phyloP scores from a whole-genome alignment of 2,888 invertebrate species.

The Euclidia mi region DNA sequence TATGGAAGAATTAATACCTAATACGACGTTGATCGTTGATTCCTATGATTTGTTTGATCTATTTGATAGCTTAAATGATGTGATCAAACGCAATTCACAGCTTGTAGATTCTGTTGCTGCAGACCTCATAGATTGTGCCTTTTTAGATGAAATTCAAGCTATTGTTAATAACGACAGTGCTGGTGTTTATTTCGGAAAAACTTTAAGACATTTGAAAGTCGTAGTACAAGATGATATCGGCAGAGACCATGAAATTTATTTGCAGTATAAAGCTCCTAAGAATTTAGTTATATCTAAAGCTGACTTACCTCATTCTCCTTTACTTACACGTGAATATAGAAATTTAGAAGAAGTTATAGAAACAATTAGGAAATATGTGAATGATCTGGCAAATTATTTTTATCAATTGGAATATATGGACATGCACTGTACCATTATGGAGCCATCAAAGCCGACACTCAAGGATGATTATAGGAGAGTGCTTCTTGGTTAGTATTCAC shows the following conservation, averaged over 20 bases:
- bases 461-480: slow-evolving; percentile 82
- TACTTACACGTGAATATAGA: slow-evolving; percentile 69
- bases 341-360: slow-evolving; percentile 67
- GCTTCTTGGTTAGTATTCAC: slow-evolving; percentile 72
- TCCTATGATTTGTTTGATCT: slow-evolving; percentile 19
- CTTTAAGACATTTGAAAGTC: slow-evolving; percentile 75
- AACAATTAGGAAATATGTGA: slow-evolving; percentile 62
- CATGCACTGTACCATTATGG: slow-evolving; percentile 73
- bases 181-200: slow-evolving; percentile 73
- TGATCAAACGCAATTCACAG: slow-evolving; percentile 21
- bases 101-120: slow-evolving; percentile 39
- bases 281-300: slow-evolving; percentile 65
- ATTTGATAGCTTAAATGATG: slow-evolving; percentile 24
- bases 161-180: slow-evolving; percentile 40
- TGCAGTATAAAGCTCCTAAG: slow-evolving; percentile 66
- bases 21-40: background rate
- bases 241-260: slow-evolving; percentile 71
- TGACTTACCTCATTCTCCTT: slow-evolving; percentile 68
- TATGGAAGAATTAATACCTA: background rate
- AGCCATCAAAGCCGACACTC: slow-evolving; percentile 74
- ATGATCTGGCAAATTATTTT: slow-evolving; percentile 71
- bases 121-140: slow-evolving; percentile 66
- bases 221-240: slow-evolving; percentile 64
- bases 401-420: slow-evolving; percentile 77
- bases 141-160: slow-evolving; percentile 70